Evolutionary conservation across 2,113 vertebrate species (phyloP).

Genomic region (Mesoclemmys tuberculata): DNA sequence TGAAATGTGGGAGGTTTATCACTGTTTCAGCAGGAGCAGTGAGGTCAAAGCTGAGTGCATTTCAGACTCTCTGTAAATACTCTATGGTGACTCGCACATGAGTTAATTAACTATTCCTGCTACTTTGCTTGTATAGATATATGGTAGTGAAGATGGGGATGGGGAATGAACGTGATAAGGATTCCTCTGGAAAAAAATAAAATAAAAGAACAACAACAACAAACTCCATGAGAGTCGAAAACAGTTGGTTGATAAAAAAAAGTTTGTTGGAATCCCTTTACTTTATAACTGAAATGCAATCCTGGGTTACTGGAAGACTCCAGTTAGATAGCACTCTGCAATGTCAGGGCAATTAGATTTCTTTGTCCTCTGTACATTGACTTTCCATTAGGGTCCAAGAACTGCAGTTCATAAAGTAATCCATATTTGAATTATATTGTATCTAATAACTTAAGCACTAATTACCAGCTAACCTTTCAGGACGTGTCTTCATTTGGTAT

Average conservation of each 20-base stretch:
- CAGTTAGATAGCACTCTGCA: background rate
- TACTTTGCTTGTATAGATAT: background rate
- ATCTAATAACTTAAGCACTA: background rate
- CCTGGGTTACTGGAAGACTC: background rate
- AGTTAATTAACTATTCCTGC: background rate
- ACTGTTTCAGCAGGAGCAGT: background rate
- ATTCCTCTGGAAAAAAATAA: background rate
- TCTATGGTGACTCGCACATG: background rate
- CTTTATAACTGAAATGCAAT: background rate
- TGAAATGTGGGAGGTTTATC: background rate
- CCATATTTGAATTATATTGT: background rate
- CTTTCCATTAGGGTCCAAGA: slow-evolving; percentile 17
- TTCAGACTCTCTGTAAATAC: background rate
- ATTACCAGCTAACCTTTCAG: background rate
- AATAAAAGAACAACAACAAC: background rate
- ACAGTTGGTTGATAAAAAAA: background rate
- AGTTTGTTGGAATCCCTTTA: background rate
- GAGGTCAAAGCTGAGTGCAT: background rate
- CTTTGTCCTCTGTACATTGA: background rate
- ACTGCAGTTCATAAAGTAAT: slow-evolving; percentile 10
- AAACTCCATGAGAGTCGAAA: background rate
- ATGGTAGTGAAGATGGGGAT: background rate
- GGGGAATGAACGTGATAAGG: background rate
- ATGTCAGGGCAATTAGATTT: background rate
- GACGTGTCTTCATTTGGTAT: background rate